Evolutionary conservation across 2,113 vertebrate genomes (phyloP).

Genomic region (Xenopus laevis): DNA sequence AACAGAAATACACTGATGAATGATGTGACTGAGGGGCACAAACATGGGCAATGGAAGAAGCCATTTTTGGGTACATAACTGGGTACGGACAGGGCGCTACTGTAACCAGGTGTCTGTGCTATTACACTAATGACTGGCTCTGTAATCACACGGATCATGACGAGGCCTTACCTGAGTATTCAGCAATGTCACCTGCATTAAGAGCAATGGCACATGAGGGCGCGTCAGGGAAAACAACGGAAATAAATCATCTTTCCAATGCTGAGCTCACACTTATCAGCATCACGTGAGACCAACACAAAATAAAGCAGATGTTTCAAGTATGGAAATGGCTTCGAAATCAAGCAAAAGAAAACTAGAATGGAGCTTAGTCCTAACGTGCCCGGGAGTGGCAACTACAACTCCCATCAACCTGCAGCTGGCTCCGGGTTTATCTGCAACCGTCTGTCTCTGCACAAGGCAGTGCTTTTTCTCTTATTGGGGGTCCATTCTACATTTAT

Average conservation of each 20-base stretch:
- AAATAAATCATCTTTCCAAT: conserved; percentile 65
- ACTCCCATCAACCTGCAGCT: no score
- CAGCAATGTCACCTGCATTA: conserved; percentile 81
- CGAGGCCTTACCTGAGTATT: conserved; percentile 83
- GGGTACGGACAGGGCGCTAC: conserved; percentile 7
- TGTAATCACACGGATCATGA: conserved; percentile 13
- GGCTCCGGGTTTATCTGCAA: no score
- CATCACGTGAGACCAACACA: conserved; percentile 56
- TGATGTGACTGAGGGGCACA: not conserved
- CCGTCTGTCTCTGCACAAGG: no score
- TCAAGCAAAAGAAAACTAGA: conserved; percentile 52
- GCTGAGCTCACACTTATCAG: conserved; percentile 60
- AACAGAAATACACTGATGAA: conserved; percentile 7
- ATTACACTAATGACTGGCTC: conserved; percentile 22
- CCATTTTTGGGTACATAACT: not conserved
- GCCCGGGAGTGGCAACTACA: no score
- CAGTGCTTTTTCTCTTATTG: no score
- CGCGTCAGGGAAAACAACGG: conserved; percentile 75
- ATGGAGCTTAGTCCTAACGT: not conserved
- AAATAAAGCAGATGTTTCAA: conserved; percentile 52
- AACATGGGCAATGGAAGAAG: not conserved
- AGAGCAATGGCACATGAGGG: conserved; percentile 78
- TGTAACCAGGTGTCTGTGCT: conserved; percentile 48
- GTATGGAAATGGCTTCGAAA: conserved; percentile 66
- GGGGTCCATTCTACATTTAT: no score